Percentiles rank a stretch among this genome's conserved stretches.
These are phyloP conservation scores for Marronus borbonicus DNA, from an alignment of 2,888 invertebrate genomes.

Conservation along the genomic window DNA sequence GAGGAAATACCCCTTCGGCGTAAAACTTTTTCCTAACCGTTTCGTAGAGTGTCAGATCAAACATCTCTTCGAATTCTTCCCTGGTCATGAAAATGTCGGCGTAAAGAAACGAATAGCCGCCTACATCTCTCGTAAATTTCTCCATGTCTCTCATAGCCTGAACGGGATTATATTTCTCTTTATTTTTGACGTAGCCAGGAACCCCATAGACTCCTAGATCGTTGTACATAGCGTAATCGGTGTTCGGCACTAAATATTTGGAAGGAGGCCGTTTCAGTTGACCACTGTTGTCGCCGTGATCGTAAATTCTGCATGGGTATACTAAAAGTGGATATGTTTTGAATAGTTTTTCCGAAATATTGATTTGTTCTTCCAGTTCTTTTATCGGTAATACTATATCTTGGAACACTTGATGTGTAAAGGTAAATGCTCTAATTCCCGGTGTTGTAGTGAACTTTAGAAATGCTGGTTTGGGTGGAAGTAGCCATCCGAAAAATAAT, in stretches of 20 bases:
- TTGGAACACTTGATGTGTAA: conserved; percentile 81
- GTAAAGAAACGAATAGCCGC: conserved; percentile 80
- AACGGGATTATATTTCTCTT: conserved; percentile 76
- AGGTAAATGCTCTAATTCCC: conserved; percentile 78
- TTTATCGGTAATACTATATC: conserved; percentile 80
- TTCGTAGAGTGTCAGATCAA: conserved; percentile 78
- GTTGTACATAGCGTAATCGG: conserved; percentile 81
- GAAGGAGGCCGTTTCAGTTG: conserved; percentile 74
- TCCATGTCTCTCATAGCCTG: conserved; percentile 80
- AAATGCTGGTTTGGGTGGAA: conserved; percentile 82
- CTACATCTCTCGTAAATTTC: conserved; percentile 78
- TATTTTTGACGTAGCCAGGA: conserved; percentile 76
- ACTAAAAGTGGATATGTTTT: conserved; percentile 80
- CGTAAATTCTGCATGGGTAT: conserved; percentile 79
- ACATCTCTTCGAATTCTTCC: conserved; percentile 79
- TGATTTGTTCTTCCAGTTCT: conserved; percentile 78
- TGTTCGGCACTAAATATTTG: conserved; percentile 76
- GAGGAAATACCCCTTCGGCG: conserved; percentile 77
- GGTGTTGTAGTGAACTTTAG: conserved; percentile 82
- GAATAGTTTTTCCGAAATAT: conserved; percentile 75
- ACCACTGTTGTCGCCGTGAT: conserved; percentile 75
- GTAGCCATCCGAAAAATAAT: conserved; percentile 77
- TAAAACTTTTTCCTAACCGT: conserved; percentile 74
- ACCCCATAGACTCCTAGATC: conserved; percentile 82
- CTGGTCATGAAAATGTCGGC: conserved; percentile 81